These are phyloP conservation scores for Drosophila hydei DNA, from an alignment of 1,140 invertebrate species.

Conservation along the genomic window DNA sequence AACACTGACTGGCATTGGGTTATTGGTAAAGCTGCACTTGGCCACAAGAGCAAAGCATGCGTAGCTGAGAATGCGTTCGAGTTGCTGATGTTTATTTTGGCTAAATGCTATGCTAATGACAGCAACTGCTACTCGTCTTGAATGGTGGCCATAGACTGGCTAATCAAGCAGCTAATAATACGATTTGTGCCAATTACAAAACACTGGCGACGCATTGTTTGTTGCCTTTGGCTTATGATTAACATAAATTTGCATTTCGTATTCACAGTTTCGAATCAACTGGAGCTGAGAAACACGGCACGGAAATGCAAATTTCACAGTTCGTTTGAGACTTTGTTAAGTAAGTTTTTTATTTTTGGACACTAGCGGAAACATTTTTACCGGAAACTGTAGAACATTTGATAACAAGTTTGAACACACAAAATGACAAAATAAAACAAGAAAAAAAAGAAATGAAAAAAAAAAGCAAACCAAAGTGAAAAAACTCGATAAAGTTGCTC, in stretches of 20 bases:
- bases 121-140: slow-evolving; percentile 39
- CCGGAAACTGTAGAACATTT: slow-evolving; percentile 51
- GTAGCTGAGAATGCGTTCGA: slow-evolving; percentile 17
- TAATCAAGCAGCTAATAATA: slow-evolving; percentile 38
- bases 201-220: slow-evolving; percentile 2
- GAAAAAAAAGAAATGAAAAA: slow-evolving; percentile 1
- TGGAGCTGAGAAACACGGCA: not conserved
- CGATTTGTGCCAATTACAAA: slow-evolving; percentile 48
- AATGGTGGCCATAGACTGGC: not conserved
- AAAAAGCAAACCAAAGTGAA: slow-evolving; percentile 1
- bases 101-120: slow-evolving; percentile 47
- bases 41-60: not conserved
- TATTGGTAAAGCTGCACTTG: slow-evolving; percentile 34
- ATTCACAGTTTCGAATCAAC: slow-evolving; percentile 9
- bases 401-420: slow-evolving; percentile 32
- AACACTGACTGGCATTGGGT: slow-evolving; percentile 20
- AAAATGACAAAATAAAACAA: not conserved
- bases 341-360: slow-evolving; percentile 5
- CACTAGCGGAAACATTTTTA: slow-evolving; percentile 35
- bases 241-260: slow-evolving; percentile 40
- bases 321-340: slow-evolving; percentile 9
- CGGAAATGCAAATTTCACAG: slow-evolving; percentile 36
- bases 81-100: slow-evolving; percentile 31
- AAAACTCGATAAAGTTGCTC: slow-evolving; percentile 24
- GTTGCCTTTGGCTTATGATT: slow-evolving; percentile 6